phyloP scores from a whole-genome alignment of 2,113 vertebrate genomes.

The Heliornis fulica region DNA sequence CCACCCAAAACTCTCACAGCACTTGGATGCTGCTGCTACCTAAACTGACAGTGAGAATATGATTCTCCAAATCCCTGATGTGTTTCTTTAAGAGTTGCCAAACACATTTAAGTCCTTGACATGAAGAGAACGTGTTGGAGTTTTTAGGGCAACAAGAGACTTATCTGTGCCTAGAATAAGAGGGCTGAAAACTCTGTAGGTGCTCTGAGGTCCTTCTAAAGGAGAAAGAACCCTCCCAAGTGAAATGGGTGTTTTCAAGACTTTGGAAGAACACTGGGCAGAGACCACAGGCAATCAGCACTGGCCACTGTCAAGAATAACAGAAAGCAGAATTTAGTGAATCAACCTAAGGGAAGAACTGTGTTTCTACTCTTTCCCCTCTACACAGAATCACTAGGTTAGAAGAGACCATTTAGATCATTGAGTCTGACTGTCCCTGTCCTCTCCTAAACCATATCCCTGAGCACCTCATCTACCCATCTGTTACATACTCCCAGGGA shows the following conservation, averaged over 20 bases:
- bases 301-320: background rate
- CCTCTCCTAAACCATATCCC: no score
- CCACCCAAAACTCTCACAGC: background rate
- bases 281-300: background rate
- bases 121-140: background rate
- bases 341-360: background rate
- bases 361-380: background rate
- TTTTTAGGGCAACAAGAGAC: background rate
- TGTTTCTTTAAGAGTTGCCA: background rate
- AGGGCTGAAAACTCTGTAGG: background rate
- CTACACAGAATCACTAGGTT: no score
- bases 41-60: background rate
- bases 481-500: no score
- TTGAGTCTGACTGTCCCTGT: no score
- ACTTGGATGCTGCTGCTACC: background rate
- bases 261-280: background rate
- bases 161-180: background rate
- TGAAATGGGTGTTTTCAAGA: background rate
- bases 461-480: no score
- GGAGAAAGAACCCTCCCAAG: background rate
- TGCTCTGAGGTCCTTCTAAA: background rate
- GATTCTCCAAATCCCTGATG: background rate
- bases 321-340: background rate
- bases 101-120: background rate
- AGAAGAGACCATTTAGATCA: no score